A percentile compares a stretch with the other conserved stretches of the same genome.
These are phyloP conservation scores for Hypsibius dujardini DNA, from an alignment of 1,140 invertebrate species.

Conservation along the genomic window DNA sequence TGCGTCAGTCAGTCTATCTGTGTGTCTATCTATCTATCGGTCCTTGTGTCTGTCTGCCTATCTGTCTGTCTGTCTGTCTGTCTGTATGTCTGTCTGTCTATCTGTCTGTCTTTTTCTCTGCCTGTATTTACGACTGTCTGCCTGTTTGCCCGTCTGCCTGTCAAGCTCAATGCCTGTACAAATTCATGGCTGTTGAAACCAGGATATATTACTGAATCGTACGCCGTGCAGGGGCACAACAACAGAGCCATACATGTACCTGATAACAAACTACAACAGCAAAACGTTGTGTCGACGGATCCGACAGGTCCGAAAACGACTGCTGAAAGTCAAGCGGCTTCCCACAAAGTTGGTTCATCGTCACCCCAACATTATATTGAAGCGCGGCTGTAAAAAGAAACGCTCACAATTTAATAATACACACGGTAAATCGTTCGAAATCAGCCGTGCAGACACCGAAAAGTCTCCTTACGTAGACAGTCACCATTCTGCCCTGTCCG, in stretches of 20 bases:
- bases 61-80: too few species aligned
- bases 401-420: neutral
- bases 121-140: too few species aligned
- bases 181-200: too few species aligned
- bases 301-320: neutral
- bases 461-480: neutral
- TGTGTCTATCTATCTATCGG: too few species aligned
- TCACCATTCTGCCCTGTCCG: neutral
- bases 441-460: neutral
- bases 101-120: too few species aligned
- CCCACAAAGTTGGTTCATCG: neutral
- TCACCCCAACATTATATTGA: neutral
- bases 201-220: too few species aligned
- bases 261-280: conserved; percentile 9
- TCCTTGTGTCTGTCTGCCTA: too few species aligned
- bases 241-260: neutral
- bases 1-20: too few species aligned
- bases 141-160: too few species aligned
- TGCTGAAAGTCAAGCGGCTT: neutral
- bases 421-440: neutral
- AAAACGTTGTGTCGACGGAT: conserved; percentile 8
- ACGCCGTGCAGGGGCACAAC: too few species aligned
- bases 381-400: neutral
- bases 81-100: too few species aligned
- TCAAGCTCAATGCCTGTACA: too few species aligned